Percentiles rank a stretch among this genome's conserved stretches.
phyloP scores from a whole-genome alignment of 2,113 vertebrate genomes.

The Emydura subglobosa region DNA sequence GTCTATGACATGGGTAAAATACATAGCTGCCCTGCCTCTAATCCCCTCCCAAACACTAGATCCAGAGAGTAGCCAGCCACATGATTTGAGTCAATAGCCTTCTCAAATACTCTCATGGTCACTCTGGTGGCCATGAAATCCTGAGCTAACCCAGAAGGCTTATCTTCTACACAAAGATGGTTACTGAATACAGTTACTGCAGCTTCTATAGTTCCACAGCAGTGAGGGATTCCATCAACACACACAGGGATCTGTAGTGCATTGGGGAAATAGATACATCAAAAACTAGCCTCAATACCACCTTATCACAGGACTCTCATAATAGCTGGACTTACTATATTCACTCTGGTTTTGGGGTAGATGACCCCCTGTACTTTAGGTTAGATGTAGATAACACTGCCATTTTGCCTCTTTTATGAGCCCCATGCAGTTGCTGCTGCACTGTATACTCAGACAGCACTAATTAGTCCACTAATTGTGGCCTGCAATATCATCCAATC shows the following conservation, averaged over 20 bases:
- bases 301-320: neutral
- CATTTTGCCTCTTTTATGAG: neutral
- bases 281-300: neutral
- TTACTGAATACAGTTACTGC: neutral
- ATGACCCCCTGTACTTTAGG: neutral
- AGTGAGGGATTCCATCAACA: neutral
- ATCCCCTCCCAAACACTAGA: neutral
- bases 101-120: constrained; percentile 30
- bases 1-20: neutral
- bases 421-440: neutral
- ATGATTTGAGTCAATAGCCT: neutral
- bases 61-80: neutral
- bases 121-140: neutral
- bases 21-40: neutral
- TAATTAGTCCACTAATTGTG: neutral
- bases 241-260: neutral
- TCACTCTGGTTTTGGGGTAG: neutral
- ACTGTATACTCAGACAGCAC: neutral
- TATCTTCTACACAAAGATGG: constrained; percentile 4
- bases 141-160: constrained; percentile 23
- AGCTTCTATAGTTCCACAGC: neutral
- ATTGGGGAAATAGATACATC: neutral
- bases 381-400: neutral
- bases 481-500: neutral
- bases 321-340: neutral